Conservation (phyloP, 2,113 vertebrate genomes). For the Gallinago paraguaiae region DNA sequence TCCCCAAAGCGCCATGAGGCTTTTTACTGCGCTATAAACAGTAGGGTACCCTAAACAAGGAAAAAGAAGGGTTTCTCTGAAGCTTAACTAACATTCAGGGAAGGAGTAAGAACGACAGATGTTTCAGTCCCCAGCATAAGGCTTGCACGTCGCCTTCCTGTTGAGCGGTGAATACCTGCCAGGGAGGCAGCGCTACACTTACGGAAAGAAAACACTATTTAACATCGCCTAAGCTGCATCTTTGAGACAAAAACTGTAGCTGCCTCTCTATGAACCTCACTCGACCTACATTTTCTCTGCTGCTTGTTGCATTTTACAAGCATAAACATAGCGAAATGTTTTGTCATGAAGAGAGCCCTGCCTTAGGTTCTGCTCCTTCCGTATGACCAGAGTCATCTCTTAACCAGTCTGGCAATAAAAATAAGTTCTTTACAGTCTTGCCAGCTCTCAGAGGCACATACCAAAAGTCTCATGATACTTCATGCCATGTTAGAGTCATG, state of each 20-base stretch:
- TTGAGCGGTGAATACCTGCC: not conserved
- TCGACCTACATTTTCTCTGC: constrained; percentile 10
- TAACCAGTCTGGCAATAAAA: constrained; percentile 18
- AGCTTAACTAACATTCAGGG: not conserved
- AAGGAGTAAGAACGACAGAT: not conserved
- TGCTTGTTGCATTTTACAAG: constrained; percentile 20
- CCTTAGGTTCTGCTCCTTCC: not conserved
- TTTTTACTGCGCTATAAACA: constrained; percentile 13
- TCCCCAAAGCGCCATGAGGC: not conserved
- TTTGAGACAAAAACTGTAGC: not conserved
- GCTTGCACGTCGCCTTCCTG: not conserved
- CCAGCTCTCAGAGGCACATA: constrained; percentile 17
- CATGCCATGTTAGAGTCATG: constrained; percentile 6
- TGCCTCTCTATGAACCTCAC: not conserved
- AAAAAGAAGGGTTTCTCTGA: not conserved
- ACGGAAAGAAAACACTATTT: not conserved
- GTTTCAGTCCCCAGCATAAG: not conserved
- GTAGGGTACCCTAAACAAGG: not conserved
- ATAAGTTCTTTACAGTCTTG: constrained; percentile 12
- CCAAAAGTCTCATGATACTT: constrained; percentile 27
- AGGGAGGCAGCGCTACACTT: not conserved
- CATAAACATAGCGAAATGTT: not conserved
- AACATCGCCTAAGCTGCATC: not conserved
- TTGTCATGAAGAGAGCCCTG: not conserved
- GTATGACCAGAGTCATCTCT: not conserved